A percentile compares a stretch with the other conserved stretches of the same genome.
phyloP scores from a whole-genome alignment of 2,797 vertebrate species.

The Halcyon badia region DNA sequence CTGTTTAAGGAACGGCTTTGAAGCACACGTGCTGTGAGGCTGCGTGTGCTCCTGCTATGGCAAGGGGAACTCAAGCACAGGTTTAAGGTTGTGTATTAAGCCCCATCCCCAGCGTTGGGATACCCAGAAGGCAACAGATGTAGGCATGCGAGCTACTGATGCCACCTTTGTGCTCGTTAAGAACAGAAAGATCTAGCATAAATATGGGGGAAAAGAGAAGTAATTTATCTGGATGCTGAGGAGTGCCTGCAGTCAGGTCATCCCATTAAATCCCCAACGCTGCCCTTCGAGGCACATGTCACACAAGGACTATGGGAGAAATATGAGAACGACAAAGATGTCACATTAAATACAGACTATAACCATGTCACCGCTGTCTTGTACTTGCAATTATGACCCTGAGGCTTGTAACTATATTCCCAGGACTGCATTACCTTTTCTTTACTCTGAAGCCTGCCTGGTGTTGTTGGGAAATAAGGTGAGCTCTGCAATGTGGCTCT shows the following conservation, averaged over 20 bases:
- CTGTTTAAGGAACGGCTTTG: neutral
- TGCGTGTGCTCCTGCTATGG: fast-evolving
- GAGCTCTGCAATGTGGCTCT: neutral
- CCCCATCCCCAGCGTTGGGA: neutral
- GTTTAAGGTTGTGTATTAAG: neutral
- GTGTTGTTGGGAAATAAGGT: neutral
- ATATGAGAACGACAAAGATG: neutral
- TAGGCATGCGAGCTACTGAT: neutral
- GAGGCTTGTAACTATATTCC: neutral
- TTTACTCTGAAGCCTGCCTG: neutral
- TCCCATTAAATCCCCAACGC: neutral
- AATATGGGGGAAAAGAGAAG: neutral
- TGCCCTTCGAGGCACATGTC: neutral
- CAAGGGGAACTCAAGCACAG: fast-evolving
- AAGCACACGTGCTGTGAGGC: neutral
- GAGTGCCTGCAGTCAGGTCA: neutral
- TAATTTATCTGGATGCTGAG: neutral
- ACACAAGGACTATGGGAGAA: neutral
- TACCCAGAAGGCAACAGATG: neutral
- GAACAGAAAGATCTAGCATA: neutral
- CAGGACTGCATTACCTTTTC: neutral
- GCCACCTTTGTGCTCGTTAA: neutral
- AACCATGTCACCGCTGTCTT: neutral
- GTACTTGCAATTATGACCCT: neutral
- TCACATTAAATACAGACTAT: neutral